Conservation (phyloP, 2,797 vertebrate species). For the Brachyrhaphis roseni region DNA sequence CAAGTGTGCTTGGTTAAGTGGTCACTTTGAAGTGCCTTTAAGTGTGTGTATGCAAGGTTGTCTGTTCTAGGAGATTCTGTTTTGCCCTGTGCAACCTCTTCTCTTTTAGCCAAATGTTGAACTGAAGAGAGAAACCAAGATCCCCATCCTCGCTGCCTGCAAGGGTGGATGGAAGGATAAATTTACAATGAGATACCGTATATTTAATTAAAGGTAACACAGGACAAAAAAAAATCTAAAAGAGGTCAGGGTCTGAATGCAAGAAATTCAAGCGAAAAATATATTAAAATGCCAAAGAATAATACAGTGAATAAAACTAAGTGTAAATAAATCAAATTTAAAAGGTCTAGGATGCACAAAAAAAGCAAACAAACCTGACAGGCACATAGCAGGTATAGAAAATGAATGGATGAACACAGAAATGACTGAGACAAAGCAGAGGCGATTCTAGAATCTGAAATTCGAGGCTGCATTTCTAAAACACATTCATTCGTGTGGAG, state of each 20-base stretch:
- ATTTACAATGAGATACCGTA: background rate
- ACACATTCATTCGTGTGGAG: background rate
- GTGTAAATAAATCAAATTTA: no score
- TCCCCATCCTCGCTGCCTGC: background rate
- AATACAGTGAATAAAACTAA: no score
- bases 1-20: background rate
- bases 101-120: background rate
- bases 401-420: no score
- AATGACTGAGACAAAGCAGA: background rate
- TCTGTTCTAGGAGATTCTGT: background rate
- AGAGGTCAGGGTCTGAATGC: background rate
- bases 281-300: background rate
- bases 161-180: background rate
- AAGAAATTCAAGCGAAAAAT: background rate
- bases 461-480: background rate
- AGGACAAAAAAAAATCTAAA: background rate
- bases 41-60: background rate
- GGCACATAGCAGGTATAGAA: no score
- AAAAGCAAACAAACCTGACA: background rate
- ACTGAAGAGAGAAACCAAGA: background rate
- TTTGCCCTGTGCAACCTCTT: background rate
- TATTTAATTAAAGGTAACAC: background rate
- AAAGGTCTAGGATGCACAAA: no score
- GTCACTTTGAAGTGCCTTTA: background rate
- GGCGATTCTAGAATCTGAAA: background rate